Percentiles rank a stretch among this genome's conserved stretches.
phyloP scores from a whole-genome alignment of 2,888 invertebrate genomes.

The Syrphus vitripennis region DNA sequence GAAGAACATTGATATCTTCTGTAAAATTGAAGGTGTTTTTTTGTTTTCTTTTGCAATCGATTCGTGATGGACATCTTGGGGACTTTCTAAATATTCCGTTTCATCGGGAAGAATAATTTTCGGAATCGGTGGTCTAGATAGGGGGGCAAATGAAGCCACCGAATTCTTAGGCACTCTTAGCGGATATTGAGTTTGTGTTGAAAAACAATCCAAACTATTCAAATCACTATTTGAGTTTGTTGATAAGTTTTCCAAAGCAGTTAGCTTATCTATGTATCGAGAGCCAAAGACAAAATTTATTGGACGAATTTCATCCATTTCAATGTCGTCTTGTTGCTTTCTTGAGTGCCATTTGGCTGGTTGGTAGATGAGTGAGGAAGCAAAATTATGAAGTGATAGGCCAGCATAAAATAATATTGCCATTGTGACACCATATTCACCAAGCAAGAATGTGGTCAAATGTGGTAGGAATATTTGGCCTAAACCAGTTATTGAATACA shows the following conservation, averaged over 20 bases:
- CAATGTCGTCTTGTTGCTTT: slow-evolving; percentile 76
- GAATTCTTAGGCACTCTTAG: neutral
- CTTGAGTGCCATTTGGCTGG: slow-evolving; percentile 89
- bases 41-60: neutral
- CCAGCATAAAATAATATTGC: slow-evolving; percentile 86
- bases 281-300: neutral
- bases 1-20: slow-evolving; percentile 85
- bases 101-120: slow-evolving; percentile 6
- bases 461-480: slow-evolving; percentile 89
- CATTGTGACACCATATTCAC: slow-evolving; percentile 85
- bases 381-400: slow-evolving; percentile 86
- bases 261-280: neutral
- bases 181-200: neutral
- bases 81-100: slow-evolving; percentile 3
- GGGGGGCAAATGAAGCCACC: neutral
- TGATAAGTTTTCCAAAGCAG: neutral
- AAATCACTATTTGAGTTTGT: neutral
- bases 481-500: slow-evolving; percentile 87
- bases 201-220: neutral
- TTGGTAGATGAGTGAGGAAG: slow-evolving; percentile 86
- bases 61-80: neutral
- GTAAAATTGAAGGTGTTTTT: slow-evolving; percentile 78
- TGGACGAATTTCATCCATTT: slow-evolving; percentile 80
- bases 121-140: neutral
- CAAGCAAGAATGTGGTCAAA: slow-evolving; percentile 85